Base-by-base conservation (phyloP, 2,797 vertebrate species). In the Bradypus variegatus region DNA sequence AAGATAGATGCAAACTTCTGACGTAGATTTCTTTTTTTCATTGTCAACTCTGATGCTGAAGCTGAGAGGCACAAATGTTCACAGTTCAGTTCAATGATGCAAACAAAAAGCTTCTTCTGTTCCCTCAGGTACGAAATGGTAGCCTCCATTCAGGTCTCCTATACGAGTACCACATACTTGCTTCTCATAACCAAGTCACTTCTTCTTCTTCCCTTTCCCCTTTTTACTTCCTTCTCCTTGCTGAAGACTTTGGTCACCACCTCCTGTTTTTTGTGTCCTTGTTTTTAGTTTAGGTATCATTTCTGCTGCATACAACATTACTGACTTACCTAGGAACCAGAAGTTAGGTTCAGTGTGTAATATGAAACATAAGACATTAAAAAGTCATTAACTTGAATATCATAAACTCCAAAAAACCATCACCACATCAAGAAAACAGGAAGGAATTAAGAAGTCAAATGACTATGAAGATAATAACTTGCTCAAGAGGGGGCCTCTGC, bases 211-310 rank as follows among this genome's bases (percentile, higher is more conserved):
- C 83, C 99, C 99, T 98, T 99, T 99, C 41, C 98, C 98, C 94
- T 99, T 99, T 97, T 99, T 99, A 64, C 98, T 98, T 78, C 99
- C 98, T 11, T 99, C 99, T 45, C 98, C 98, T 97, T 98, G 98
- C 94, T 99, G 99, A 53, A 98, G 97, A 90, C 96, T 98, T 89
- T 97, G 97, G 82, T 99, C 99, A 0, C 97, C 97, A 83, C 98
- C 98, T 90, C 98, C 98, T 67, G 98, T 97, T 97, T 99, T 99
- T 91, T 99, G 98, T 18, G 98, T 98, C 69, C 99, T 98, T 81
- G 98, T 99, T 97, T 99, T 99, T 72, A 99, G 97, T 96, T 99
- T 99, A 2, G 99, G 98, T 91, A 99, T 99, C 97, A 98, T 99
- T 97, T 99, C 99, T 1, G 98, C 99, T 14, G 98, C 98, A 31